Percentiles rank a stretch among this genome's conserved stretches.
Evolutionary conservation across 2,113 vertebrate genomes (phyloP).

Genomic region (Callopanchax toddi): DNA sequence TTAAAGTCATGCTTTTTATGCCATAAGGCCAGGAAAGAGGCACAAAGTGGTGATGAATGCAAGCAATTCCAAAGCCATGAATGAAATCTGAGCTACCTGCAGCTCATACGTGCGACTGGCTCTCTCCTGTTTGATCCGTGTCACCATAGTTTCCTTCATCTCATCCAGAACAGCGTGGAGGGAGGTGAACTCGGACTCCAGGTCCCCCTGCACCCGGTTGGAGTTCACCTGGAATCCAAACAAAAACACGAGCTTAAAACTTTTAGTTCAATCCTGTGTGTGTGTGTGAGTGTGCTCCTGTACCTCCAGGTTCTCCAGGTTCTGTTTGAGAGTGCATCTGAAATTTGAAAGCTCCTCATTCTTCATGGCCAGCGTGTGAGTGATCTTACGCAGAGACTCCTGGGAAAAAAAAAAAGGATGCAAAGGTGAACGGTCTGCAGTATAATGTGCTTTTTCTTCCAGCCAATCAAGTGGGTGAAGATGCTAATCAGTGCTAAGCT

Average conservation of each 20-base stretch:
- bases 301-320: slow-evolving; percentile 90
- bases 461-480: slow-evolving; percentile 1
- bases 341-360: slow-evolving; percentile 97
- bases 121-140: slow-evolving; percentile 92
- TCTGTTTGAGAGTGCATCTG: slow-evolving; percentile 89
- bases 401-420: slow-evolving; percentile 49
- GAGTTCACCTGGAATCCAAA: slow-evolving; percentile 81
- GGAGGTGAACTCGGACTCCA: slow-evolving; percentile 88
- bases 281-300: background rate
- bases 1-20: too few species aligned
- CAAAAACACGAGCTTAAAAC: background rate
- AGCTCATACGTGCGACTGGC: slow-evolving; percentile 91
- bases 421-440: background rate
- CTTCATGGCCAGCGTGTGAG: slow-evolving; percentile 90
- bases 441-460: background rate
- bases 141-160: slow-evolving; percentile 91
- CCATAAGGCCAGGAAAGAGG: too few species aligned
- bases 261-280: background rate
- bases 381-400: slow-evolving; percentile 91
- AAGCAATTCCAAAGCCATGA: background rate
- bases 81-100: slow-evolving; percentile 75
- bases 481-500: slow-evolving; percentile 17
- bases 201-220: slow-evolving; percentile 84
- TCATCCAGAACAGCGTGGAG: slow-evolving; percentile 87
- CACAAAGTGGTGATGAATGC: too few species aligned